These are phyloP conservation scores for Octonoba sinensis DNA, from an alignment of 2,888 invertebrate species.

Conservation along the genomic window DNA sequence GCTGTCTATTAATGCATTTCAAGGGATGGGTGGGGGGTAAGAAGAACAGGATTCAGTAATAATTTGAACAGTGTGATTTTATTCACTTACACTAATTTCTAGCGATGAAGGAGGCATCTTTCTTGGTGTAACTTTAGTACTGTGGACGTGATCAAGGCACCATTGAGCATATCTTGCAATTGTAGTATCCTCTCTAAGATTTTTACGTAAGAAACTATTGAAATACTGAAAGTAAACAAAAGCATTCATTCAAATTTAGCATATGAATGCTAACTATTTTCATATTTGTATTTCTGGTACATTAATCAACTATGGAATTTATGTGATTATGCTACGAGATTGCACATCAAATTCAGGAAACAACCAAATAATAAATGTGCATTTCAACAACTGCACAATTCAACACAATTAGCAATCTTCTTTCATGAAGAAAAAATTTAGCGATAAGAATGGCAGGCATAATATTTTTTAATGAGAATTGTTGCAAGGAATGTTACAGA, in stretches of 20 bases:
- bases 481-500: too few species aligned
- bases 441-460: too few species aligned
- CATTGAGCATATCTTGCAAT: constrained; percentile 90
- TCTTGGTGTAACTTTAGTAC: constrained; percentile 84
- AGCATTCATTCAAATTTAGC: not conserved
- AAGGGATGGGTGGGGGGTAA: too few species aligned
- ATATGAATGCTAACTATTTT: not conserved
- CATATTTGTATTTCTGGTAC: not conserved
- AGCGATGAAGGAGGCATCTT: constrained; percentile 90
- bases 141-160: constrained; percentile 93
- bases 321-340: not conserved
- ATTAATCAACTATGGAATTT: not conserved
- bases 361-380: not conserved
- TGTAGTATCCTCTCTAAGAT: constrained; percentile 78
- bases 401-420: too few species aligned
- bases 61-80: too few species aligned
- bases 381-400: too few species aligned
- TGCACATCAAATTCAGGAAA: not conserved
- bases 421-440: too few species aligned
- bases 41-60: too few species aligned
- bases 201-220: constrained; percentile 81
- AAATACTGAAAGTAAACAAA: constrained; percentile 76
- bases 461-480: too few species aligned
- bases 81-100: constrained; percentile 85
- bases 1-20: too few species aligned